Percentiles rank a stretch among this genome's conserved stretches.
phyloP scores from a whole-genome alignment of 1,140 invertebrate species.

The Penaeus japonicus region DNA sequence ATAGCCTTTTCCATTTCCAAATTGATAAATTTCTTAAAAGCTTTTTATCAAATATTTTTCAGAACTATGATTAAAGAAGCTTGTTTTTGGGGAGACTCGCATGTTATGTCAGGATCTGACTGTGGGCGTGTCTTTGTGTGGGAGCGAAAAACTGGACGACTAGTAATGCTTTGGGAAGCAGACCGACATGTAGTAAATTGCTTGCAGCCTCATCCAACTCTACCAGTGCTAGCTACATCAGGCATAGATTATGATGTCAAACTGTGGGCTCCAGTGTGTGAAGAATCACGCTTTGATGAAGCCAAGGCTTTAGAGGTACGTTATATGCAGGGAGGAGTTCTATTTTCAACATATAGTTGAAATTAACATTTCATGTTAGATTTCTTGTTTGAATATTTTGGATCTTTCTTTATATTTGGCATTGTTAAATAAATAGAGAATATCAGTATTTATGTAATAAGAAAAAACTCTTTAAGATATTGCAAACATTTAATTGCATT shows the following conservation, averaged over 20 bases:
- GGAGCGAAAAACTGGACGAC: conserved; percentile 67
- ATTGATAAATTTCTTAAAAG: background rate
- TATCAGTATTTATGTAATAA: too few species aligned
- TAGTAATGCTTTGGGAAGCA: conserved; percentile 82
- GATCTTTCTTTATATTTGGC: background rate
- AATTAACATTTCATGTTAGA: background rate
- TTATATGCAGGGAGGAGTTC: background rate
- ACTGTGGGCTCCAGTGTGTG: conserved; percentile 78
- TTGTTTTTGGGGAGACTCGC: conserved; percentile 85
- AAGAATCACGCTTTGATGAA: conserved; percentile 73
- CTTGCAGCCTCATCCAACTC: conserved; percentile 81
- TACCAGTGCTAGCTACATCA: conserved; percentile 84
- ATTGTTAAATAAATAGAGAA: too few species aligned
- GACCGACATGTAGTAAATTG: conserved; percentile 90
- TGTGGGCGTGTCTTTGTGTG: conserved; percentile 79
- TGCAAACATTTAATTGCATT: too few species aligned
- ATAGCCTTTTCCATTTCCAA: background rate
- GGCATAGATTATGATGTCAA: conserved; percentile 93
- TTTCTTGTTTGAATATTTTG: background rate
- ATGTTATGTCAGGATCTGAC: conserved; percentile 85
- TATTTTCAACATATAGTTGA: background rate
- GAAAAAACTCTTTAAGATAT: too few species aligned
- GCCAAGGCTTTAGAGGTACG: conserved; percentile 76
- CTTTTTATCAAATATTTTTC: conserved; percentile 62
- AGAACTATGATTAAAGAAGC: conserved; percentile 91